These are phyloP conservation scores for Sebastes cheni DNA, from an alignment of 2,797 vertebrate species.

Conservation along the genomic window DNA sequence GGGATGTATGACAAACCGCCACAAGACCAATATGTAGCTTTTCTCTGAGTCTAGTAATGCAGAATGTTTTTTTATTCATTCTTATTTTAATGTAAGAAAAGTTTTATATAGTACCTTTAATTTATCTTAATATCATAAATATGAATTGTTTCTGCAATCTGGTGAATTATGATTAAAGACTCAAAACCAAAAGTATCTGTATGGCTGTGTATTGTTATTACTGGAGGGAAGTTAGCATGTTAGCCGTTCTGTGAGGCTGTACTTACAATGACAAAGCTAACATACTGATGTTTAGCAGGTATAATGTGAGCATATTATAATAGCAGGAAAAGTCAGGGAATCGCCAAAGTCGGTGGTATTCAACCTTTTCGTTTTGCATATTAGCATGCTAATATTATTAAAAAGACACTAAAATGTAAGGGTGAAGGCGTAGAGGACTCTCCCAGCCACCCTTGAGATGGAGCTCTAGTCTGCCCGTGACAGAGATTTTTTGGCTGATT, in stretches of 20 bases:
- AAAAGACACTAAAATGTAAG: too few species aligned
- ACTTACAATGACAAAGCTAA: neutral
- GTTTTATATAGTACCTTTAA: neutral
- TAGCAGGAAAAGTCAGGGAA: neutral
- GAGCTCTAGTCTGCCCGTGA: too few species aligned
- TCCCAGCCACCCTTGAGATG: too few species aligned
- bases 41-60: neutral
- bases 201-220: neutral
- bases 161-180: neutral
- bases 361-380: too few species aligned
- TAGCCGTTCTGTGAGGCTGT: neutral
- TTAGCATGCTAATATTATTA: too few species aligned
- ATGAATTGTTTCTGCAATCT: neutral
- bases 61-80: neutral
- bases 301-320: neutral
- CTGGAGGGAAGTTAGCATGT: neutral
- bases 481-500: rapidly evolving
- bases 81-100: neutral
- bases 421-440: too few species aligned
- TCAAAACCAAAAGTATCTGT: neutral
- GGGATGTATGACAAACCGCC: neutral
- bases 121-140: neutral
- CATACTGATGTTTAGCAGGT: neutral
- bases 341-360: too few species aligned
- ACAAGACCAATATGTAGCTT: neutral